Evolutionary conservation across 1,140 invertebrate genomes (phyloP), one percentile per base, ranked within the genome.

Genomic region (Drosophila virilis): DNA sequence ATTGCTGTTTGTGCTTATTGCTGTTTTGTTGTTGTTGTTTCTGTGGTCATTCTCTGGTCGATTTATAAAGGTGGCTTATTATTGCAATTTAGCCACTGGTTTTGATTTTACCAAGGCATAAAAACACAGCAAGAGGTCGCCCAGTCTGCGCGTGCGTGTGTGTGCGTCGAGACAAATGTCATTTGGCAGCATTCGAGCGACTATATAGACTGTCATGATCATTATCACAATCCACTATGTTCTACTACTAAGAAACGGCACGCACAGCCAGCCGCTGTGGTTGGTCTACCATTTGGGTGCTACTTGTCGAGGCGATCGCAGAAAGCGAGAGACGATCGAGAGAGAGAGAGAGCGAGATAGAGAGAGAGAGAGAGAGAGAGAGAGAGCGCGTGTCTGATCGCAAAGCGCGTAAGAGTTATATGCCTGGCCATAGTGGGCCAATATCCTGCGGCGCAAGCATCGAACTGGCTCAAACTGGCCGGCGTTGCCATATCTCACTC

Each of bases 21-120:
- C 65, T 64, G 62, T 60, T 28, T 28, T 28, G 62, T 48, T 57
- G 43, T 6, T 33, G 12, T 59, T 48, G 48, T 28, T 45, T 40
- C 54, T 75, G 59, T 68, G 70, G 62, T 60, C 48, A 66, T 78
- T 66, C 61, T 64, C 54, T 88, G 81, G 68, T 69, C 83, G 76
- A 88, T 88, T 91, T 91, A 91, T 88, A 91, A 88, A 91, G 82
- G 90, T 90, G 82, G 90, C 90, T 91, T 91, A 91, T 91, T 91
- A 91, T 91, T 85, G 90, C 90, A 91, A 91, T 91, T 91, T 91
- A 91, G 90, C 90, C 90, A 91, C 90, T 91, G 90, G 90, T 91
- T 91, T 91, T 91, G 90, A 91, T 91, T 91, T 91, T 91, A 71
- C 62, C 71, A 62, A 67, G 76, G 73, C 69, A 88, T 79, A 80